phyloP scores from a whole-genome alignment of 2,888 invertebrate genomes.

The Eristalinus sepulchralis region DNA sequence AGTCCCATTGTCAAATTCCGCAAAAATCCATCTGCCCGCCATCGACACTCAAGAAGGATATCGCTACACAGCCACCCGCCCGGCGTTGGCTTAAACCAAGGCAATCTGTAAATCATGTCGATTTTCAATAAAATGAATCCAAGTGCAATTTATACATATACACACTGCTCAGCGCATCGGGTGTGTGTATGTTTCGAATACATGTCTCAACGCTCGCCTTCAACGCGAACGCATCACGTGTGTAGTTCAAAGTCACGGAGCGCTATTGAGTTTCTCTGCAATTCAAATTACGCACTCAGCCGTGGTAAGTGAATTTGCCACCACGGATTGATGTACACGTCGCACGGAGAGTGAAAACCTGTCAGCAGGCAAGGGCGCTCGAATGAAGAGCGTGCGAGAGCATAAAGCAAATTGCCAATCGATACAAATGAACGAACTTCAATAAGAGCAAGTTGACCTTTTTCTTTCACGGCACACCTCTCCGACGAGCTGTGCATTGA shows the following conservation, averaged over 20 bases:
- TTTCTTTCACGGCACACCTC: slow-evolving; percentile 7
- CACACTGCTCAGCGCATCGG: neutral
- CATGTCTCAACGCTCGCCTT: neutral
- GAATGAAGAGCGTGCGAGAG: slow-evolving; percentile 1
- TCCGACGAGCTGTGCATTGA: neutral
- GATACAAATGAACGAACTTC: slow-evolving; percentile 14
- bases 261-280: neutral
- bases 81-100: neutral
- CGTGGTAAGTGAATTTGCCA: slow-evolving; percentile 19
- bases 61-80: neutral
- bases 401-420: slow-evolving; percentile 32
- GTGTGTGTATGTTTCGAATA: neutral
- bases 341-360: neutral
- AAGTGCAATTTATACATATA: neutral
- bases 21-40: slow-evolving; percentile 16
- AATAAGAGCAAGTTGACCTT: slow-evolving; percentile 18
- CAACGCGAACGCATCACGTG: neutral
- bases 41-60: slow-evolving; percentile 24
- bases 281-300: slow-evolving; percentile 22
- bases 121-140: neutral
- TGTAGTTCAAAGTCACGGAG: neutral
- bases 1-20: neutral
- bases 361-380: neutral
- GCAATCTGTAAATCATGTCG: slow-evolving; percentile 22
- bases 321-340: slow-evolving; percentile 6